phyloP scores from a whole-genome alignment of 2,113 vertebrate species.

The Martes martes region DNA sequence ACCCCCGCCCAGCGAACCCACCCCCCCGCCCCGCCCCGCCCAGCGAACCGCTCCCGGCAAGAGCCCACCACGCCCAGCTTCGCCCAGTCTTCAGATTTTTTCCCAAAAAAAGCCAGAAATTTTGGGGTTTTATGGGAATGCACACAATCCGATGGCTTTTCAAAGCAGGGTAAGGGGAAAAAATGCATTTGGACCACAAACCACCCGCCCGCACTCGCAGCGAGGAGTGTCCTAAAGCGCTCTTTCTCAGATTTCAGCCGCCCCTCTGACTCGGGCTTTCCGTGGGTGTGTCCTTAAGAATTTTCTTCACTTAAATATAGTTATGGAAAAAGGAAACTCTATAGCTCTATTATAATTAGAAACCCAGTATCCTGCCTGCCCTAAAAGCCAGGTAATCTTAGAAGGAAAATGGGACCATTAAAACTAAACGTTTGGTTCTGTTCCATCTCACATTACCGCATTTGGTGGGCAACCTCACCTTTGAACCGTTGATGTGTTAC shows the following conservation, averaged over 20 bases:
- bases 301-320: background rate
- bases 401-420: background rate
- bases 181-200: background rate
- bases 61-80: accelerated
- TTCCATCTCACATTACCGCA: background rate
- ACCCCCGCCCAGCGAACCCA: accelerated
- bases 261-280: background rate
- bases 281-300: background rate
- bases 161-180: background rate
- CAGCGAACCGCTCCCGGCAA: background rate
- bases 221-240: background rate
- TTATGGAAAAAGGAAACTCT: background rate
- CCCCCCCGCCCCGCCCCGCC: too few relatives aligned
- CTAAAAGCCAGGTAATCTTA: background rate
- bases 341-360: background rate
- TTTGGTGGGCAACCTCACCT: background rate
- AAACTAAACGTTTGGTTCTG: background rate
- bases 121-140: background rate
- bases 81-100: background rate
- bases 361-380: background rate
- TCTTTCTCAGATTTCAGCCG: background rate
- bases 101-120: background rate
- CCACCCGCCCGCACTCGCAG: background rate
- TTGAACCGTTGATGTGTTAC: background rate
- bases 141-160: background rate